A percentile compares a stretch with the other conserved stretches of the same genome.
Evolutionary conservation across 2,113 vertebrate genomes (phyloP).

Genomic region (Pachycephala philippinensis): DNA sequence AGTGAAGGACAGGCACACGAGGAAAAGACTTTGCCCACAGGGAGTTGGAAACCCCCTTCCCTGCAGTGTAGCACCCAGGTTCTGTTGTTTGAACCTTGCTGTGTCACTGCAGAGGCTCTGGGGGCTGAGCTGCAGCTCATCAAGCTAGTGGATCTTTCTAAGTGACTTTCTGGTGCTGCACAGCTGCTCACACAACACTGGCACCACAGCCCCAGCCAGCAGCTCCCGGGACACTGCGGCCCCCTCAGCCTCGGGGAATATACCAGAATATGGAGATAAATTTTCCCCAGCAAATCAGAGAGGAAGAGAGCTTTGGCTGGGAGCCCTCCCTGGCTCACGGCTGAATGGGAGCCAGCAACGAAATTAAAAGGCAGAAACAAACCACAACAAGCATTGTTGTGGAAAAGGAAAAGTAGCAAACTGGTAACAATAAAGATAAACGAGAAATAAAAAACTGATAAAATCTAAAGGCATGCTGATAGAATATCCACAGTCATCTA

Average conservation of each 20-base stretch:
- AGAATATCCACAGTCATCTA: not conserved
- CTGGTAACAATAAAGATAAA: not conserved
- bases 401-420: not conserved
- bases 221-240: not conserved
- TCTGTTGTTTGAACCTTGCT: not conserved
- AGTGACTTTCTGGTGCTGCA: not conserved
- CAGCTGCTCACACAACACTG: not conserved
- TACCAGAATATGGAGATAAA: not conserved
- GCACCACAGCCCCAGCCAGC: not conserved
- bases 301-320: not conserved
- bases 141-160: not conserved
- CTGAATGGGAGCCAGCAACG: conserved; percentile 5
- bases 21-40: not conserved
- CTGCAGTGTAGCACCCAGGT: not conserved
- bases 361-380: conserved; percentile 27
- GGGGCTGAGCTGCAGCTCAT: not conserved
- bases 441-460: not conserved
- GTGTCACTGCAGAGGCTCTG: not conserved
- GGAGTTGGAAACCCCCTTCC: not conserved
- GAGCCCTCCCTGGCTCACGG: not conserved
- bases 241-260: not conserved
- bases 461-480: not conserved
- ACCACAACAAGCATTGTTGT: not conserved
- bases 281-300: not conserved
- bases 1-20: rapidly evolving